phyloP scores from a whole-genome alignment of 2,113 vertebrate species.

The Petroica traversi region DNA sequence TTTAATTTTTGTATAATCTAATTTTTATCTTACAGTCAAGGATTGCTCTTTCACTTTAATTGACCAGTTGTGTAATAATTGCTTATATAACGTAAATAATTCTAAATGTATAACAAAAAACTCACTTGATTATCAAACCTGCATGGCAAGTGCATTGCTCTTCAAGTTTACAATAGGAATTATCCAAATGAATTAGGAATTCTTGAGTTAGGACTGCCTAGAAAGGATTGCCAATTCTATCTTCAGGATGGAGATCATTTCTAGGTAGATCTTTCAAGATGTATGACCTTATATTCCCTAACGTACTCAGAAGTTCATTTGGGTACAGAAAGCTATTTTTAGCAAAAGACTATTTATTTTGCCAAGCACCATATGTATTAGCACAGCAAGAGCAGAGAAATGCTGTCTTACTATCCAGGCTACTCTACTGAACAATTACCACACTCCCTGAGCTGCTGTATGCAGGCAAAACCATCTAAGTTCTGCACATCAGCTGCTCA shows the following conservation, averaged over 20 bases:
- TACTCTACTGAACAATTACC: background rate
- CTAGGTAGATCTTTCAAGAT: background rate
- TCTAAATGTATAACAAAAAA: background rate
- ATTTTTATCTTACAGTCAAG: background rate
- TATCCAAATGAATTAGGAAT: background rate
- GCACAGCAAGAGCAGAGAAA: background rate
- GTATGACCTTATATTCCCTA: background rate
- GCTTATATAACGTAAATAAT: background rate
- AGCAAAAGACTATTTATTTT: background rate
- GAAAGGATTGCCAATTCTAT: background rate
- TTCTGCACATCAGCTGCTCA: background rate
- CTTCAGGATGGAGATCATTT: background rate
- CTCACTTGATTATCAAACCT: background rate
- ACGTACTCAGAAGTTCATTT: background rate
- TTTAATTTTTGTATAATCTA: background rate
- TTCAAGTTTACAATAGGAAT: background rate
- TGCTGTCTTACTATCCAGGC: background rate
- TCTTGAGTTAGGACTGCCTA: background rate
- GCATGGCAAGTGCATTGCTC: background rate
- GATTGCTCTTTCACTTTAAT: background rate
- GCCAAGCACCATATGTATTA: background rate
- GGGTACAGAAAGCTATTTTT: background rate
- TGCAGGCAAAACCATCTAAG: background rate
- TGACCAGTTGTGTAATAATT: background rate
- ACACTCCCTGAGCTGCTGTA: background rate